Base-by-base conservation (phyloP, 2,797 vertebrate species). In the Pogonophryne albipinna region DNA sequence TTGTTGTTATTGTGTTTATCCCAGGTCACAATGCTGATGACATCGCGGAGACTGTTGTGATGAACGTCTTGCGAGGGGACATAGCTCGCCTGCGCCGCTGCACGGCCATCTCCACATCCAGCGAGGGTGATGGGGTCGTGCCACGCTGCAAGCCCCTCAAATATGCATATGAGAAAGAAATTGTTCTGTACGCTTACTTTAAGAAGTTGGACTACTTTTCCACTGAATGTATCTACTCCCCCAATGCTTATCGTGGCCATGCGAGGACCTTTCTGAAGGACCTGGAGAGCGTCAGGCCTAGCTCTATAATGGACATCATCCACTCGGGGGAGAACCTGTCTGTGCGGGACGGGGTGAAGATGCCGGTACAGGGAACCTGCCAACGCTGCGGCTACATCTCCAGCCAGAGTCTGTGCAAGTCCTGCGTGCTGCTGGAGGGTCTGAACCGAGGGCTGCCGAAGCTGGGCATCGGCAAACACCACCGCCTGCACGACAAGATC, bases 151-250 rank as follows among this genome's bases (percentile, higher is more conserved):
- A 97, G 74, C 97, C 97, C 0, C 93, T 98, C 65, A 96, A 97
- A 78, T 96, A 97, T 2, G 95, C 97, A 2, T 98, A 97, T 2
- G 97, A 98, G 91, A 98, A 98, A 83, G 97, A 98, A 93, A 98
- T 98, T 1, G 97, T 98, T 46, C 92, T 98, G 31, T 98, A 98
- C 0, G 97, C 97, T 10, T 96, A 98, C 85, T 98, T 98, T 78
- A 96, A 96, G 42, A 96, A 95, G 79, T 82, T 98, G 7, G 95
- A 96, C 92, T 98, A 98, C 91, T 97, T 98, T 84, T 97, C 96
- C 20, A 97, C 97, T 0, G 97, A 98, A 84, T 97, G 97, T 2
- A 94, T 96, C 42, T 97, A 97, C 68, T 97, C 97, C 0, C 97
- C 97, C n/a, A 96, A 97, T 19, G 97, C 97, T n/a, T 97, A 97